Evolutionary conservation across 2,797 vertebrate species (phyloP), one percentile per base, ranked within the genome.

Genomic region (Helostoma temminkii): DNA sequence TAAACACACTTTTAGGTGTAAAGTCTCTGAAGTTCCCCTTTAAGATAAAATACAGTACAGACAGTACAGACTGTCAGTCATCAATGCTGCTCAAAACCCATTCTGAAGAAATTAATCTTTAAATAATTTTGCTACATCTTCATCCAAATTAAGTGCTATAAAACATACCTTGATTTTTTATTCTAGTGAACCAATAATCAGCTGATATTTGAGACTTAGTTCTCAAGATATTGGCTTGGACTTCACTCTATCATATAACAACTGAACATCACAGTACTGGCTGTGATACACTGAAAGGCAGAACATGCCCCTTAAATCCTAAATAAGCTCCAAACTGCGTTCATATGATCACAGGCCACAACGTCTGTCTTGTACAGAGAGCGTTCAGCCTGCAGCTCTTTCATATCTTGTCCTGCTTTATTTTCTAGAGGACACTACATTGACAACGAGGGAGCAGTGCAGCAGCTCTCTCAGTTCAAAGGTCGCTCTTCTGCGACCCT

Each of bases 121-220:
- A 21, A 55, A 68, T 64, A 39, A 5, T 10, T 57, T 66, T 65
- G 53, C 49, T 61, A 55, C 49, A 78, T 66, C 49, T 7, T 62
- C 14, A 22, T 76, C 80, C 30, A 58, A 74, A 74, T 78, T 47
- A 75, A 68, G 74, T 68, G 55, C 50, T 61, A 24, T 15, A 47
- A 54, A 55, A 60, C 32, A 65, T 21, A 57, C 11, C 39, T 21
- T 36, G 7, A 0, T 6, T 46, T 57, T 57, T 2, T 43, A n/a
- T 58, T 2, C 28, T 7, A 22, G 2, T 36, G 9, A 58, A 41
- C n/a, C 48, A 39, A 43, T 7, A 72, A 49, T 28, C 21, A 37
- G 18, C 6, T 45, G 19, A 65, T 57, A 11, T 66, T 67, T 2
- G 15, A 52, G 30, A 53, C 10, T 42, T n/a, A n/a, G n/a, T n/a